Percentiles rank a stretch among this genome's conserved stretches.
Evolutionary conservation across 2,888 invertebrate genomes (phyloP).

Genomic region (Watsonalla cultraria): DNA sequence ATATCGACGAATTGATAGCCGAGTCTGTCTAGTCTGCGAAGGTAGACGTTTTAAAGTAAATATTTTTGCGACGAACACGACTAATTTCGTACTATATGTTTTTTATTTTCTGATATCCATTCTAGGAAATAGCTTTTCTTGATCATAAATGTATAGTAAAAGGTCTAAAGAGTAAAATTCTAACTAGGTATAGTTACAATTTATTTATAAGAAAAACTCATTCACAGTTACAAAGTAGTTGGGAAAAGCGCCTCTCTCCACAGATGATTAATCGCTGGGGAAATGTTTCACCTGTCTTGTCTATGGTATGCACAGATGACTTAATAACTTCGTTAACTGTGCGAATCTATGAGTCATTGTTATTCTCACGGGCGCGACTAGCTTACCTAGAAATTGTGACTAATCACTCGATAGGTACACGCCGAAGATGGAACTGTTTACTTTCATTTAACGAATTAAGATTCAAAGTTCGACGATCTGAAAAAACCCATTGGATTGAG

Average conservation of each 20-base stretch:
- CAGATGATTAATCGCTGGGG: conserved; percentile 15
- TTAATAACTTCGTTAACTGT: conserved; percentile 23
- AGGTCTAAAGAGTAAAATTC: background rate
- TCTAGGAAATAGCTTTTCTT: too few relatives aligned
- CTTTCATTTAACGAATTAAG: conserved; percentile 12
- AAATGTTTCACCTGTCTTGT: conserved; percentile 20
- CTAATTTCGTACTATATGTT: background rate
- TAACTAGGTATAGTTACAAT: conserved; percentile 1
- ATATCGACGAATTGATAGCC: too few relatives aligned
- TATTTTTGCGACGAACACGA: background rate
- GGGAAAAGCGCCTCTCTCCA: conserved; percentile 11
- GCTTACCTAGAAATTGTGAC: conserved; percentile 53
- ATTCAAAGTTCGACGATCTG: conserved; percentile 18
- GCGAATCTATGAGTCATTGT: conserved; percentile 55
- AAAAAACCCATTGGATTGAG: conserved; percentile 22
- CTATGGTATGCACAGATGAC: conserved; percentile 21
- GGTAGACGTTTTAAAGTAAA: too few relatives aligned
- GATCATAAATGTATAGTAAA: background rate
- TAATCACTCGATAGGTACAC: conserved; percentile 40
- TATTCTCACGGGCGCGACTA: conserved; percentile 37
- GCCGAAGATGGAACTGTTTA: conserved; percentile 13
- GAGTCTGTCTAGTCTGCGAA: too few relatives aligned
- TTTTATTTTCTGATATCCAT: too few relatives aligned
- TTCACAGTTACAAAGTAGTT: conserved; percentile 9
- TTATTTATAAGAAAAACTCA: conserved; percentile 1